Percentiles rank a stretch among this genome's conserved stretches.
Evolutionary conservation across 2,797 vertebrate genomes (phyloP).

Genomic region (Sebastes aleutianus): DNA sequence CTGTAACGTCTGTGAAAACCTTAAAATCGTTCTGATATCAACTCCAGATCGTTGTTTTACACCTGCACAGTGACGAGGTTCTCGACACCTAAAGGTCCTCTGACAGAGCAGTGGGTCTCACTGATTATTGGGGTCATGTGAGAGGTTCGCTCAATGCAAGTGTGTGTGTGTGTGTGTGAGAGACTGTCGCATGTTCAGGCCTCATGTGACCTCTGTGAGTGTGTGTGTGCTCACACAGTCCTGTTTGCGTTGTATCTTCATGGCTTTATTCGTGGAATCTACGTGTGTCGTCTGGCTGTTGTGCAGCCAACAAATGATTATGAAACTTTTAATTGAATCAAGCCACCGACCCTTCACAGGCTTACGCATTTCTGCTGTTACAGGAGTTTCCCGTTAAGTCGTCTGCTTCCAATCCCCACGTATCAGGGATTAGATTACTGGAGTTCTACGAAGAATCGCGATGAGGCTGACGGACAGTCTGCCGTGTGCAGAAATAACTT

Average conservation of each 20-base stretch:
- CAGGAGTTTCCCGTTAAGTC: constrained; percentile 16
- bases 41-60: neutral
- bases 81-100: neutral
- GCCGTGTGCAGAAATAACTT: neutral
- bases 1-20: neutral
- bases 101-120: neutral
- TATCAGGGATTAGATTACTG: constrained; percentile 48
- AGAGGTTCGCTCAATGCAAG: neutral
- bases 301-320: neutral
- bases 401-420: constrained; percentile 18
- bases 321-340: neutral
- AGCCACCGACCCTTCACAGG: neutral
- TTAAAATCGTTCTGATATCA: neutral
- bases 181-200: too few species aligned
- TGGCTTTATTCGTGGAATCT: neutral
- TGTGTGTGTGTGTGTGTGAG: neutral
- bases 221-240: neutral
- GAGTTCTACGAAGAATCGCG: constrained; percentile 1
- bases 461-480: neutral
- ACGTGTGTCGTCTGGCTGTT: neutral
- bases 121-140: constrained; percentile 29
- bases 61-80: neutral
- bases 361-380: constrained; percentile 5
- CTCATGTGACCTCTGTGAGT: neutral
- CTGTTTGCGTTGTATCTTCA: neutral